Percentiles rank a stretch among this genome's conserved stretches.
Conservation (phyloP, 1,140 invertebrate genomes). For the Bathynomus jamesi region DNA sequence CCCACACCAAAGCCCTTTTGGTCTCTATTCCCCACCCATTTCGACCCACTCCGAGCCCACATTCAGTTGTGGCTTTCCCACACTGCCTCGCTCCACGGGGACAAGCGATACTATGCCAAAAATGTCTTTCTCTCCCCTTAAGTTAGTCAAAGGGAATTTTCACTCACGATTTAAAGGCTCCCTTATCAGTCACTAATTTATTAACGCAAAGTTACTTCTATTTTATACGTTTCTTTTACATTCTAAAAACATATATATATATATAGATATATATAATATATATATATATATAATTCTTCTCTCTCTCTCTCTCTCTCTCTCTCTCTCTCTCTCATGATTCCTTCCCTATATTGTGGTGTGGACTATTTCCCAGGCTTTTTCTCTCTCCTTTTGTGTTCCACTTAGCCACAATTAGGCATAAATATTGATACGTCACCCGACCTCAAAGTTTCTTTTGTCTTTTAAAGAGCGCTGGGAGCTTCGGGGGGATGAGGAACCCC, state of each 20-base stretch:
- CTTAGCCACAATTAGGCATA: slow-evolving; percentile 1
- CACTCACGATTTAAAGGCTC: neutral
- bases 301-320: neutral
- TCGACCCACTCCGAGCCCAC: neutral
- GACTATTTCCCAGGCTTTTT: neutral
- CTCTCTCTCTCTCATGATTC: neutral
- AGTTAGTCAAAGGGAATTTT: neutral
- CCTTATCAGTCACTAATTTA: neutral
- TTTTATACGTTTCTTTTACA: no score
- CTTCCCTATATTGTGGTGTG: neutral
- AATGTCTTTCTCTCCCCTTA: neutral
- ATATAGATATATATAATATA: no score
- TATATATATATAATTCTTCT: no score
- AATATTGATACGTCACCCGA: neutral
- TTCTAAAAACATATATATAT: no score
- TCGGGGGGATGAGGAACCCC: no score
- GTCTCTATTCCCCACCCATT: neutral
- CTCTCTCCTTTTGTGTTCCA: neutral
- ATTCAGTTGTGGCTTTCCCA: neutral
- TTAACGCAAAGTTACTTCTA: no score
- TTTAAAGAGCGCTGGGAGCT: no score
- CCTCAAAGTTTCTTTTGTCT: no score
- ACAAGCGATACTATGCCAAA: neutral
- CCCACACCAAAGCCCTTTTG: neutral
- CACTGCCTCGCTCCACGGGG: neutral